Evolutionary conservation across 1,140 invertebrate genomes (phyloP), one percentile per base, ranked within the genome.

Genomic region (Nasonia vitripennis): DNA sequence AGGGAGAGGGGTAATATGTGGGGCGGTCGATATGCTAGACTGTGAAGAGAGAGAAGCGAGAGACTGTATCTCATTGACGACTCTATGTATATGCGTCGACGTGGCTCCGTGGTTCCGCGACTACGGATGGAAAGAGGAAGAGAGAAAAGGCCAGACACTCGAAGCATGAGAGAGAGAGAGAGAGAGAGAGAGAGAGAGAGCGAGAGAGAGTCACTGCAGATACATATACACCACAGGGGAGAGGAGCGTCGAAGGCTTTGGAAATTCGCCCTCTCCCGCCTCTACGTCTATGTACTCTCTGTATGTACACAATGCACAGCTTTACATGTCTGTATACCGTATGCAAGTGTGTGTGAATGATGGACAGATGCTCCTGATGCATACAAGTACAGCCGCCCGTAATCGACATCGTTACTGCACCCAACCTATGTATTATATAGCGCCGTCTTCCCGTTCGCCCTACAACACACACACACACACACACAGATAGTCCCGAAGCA

Each of bases 11-110:
- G 80, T 84, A 77, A 81, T 70, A 87, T 74, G 77, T 78, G 87
- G 83, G 85, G 70, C 67, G 84, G 62, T 78, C 78, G 81, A 83
- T 81, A 86, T 34, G 67, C 78, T 34, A 62, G 77, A 67, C 41
- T 75, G 34, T 37, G 73, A 73, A 41, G 31, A 41, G 73, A 10
- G 73, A 74, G 34, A 37, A 20, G 27, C 27, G 27, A 73, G 67
- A 68, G 34, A 34, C 62, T 68, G 51, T 78, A 84, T 84, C 77
- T 74, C 78, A 67, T 80, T 85, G 78, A 68, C 55, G 51, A 85
- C 75, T 87, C 12, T 34, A 34, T 34, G 75, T 75, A 34, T 34
- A 34, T 34, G 77, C 78, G 31, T 81, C 68, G 79, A 82, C 34
- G 34, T 37, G 34, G 34, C 73, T 88, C 12, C 27, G 27, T 27